Conservation (phyloP, 2,113 vertebrate species). For the Eidolon helvum region DNA sequence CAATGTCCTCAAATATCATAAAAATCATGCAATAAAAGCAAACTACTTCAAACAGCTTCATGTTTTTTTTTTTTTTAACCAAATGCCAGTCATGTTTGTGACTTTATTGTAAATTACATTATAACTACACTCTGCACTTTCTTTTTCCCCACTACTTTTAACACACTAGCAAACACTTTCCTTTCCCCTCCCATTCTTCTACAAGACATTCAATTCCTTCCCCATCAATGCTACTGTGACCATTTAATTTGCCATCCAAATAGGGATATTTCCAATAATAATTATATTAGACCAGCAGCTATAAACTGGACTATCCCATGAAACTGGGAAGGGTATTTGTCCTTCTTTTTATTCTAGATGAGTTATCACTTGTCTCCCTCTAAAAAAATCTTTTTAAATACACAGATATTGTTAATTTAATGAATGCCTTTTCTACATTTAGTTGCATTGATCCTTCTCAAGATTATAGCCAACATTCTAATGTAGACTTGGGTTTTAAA, state of each 20-base stretch:
- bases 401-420: background rate
- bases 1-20: no score
- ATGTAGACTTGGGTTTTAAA: background rate
- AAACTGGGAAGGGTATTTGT: background rate
- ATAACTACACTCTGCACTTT: background rate
- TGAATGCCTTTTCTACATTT: background rate
- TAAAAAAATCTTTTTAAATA: background rate
- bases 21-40: background rate
- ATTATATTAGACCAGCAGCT: background rate
- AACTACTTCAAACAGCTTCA: background rate
- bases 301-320: background rate
- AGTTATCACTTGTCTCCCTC: background rate
- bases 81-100: background rate
- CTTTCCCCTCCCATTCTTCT: background rate
- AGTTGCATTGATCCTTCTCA: background rate
- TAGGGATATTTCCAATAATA: background rate
- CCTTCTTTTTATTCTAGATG: background rate
- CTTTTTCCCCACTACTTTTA: background rate
- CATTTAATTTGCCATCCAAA: background rate
- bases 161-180: fast-evolving
- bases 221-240: background rate
- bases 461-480: background rate
- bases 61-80: background rate
- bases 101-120: background rate
- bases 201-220: background rate